phyloP scores from a whole-genome alignment of 1,140 invertebrate genomes.

The Papilio xuthus region DNA sequence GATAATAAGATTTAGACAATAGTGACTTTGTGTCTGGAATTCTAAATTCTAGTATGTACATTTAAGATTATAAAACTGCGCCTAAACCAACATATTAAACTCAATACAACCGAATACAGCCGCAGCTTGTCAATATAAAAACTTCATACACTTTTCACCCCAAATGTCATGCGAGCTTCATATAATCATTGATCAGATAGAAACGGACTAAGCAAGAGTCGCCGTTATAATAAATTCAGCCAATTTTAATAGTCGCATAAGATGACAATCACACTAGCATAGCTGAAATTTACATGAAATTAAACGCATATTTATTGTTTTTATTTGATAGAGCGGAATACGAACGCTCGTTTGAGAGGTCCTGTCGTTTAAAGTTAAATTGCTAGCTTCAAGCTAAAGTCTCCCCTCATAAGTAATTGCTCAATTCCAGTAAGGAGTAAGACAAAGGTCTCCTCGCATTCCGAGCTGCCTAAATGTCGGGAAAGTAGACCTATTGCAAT shows the following conservation, averaged over 20 bases:
- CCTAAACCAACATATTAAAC: neutral
- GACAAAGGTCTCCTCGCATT: slow-evolving; percentile 31
- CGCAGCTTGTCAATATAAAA: slow-evolving; percentile 2
- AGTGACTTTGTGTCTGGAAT: too few species aligned
- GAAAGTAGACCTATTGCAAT: slow-evolving; percentile 34
- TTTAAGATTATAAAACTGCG: too few species aligned
- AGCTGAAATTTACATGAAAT: too few species aligned
- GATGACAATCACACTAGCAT: too few species aligned
- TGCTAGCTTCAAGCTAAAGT: neutral
- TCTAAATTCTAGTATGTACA: too few species aligned
- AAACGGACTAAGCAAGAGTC: too few species aligned
- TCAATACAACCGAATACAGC: neutral
- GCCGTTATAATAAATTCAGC: too few species aligned
- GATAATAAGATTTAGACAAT: too few species aligned
- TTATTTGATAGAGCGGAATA: neutral
- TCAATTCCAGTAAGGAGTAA: slow-evolving; percentile 31
- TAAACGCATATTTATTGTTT: neutral
- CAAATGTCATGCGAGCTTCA: neutral
- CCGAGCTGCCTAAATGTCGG: slow-evolving; percentile 30
- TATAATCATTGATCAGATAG: neutral
- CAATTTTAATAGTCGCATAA: too few species aligned
- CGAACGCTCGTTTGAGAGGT: neutral
- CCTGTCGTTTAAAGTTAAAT: neutral
- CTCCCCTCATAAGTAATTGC: slow-evolving; percentile 28
- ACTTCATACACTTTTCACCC: neutral